Percentiles rank a stretch among this genome's conserved stretches.
Conservation (phyloP, 2,888 invertebrate genomes). For the Drosophila hamatofila region DNA sequence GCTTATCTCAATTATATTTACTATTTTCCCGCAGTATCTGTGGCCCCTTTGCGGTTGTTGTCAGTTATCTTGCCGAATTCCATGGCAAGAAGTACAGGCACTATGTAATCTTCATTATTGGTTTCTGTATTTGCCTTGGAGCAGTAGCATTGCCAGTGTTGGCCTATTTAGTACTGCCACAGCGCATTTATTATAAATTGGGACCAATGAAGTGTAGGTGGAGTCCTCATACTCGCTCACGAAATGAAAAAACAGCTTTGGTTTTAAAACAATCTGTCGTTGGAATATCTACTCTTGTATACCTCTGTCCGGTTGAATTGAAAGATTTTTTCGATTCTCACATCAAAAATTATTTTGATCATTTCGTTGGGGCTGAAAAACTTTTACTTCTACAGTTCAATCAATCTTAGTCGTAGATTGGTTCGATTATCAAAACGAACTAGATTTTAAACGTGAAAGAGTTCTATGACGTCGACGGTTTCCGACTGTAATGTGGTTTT, state of each 20-base stretch:
- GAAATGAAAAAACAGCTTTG: neutral
- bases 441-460: neutral
- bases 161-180: constrained; percentile 90
- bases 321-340: neutral
- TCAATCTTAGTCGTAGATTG: too few relatives aligned
- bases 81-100: constrained; percentile 89
- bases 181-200: constrained; percentile 63
- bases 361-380: neutral
- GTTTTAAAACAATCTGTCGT: neutral
- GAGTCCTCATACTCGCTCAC: neutral
- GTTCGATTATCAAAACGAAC: too few relatives aligned
- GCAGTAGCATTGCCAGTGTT: constrained; percentile 88
- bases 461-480: neutral
- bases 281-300: neutral
- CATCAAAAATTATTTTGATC: neutral
- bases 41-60: constrained; percentile 90
- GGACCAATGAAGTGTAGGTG: constrained; percentile 49
- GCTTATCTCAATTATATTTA: neutral
- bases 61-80: constrained; percentile 90
- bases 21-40: constrained; percentile 85
- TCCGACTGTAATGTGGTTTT: neutral
- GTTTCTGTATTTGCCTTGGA: constrained; percentile 88
- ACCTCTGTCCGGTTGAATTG: neutral
- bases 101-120: constrained; percentile 88
- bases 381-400: neutral